Base-by-base conservation (phyloP, 2,113 vertebrate species). In the Leucosticte australis region DNA sequence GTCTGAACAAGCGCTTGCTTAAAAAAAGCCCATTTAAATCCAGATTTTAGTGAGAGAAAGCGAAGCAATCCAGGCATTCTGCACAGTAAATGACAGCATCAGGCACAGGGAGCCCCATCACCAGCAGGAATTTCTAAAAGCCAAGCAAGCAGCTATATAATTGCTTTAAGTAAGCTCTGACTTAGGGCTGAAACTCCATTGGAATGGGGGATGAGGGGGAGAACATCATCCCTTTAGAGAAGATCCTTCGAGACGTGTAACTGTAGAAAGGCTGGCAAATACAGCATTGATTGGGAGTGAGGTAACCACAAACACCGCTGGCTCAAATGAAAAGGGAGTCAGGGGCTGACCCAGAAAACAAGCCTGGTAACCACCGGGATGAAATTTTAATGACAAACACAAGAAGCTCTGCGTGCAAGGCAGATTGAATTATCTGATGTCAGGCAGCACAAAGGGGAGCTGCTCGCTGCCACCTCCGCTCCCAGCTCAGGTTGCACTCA, bases 261-360 rank as follows among this genome's bases (percentile, higher is more conserved):
- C 96, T 23, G 87, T 85, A 98, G 97, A 98, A 97, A 96, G 98
- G 96, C 94, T 97, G 95, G 97, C 46, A 13, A 97, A 95, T 81
- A 95, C 96, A 94, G 44, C 98, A 98, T 98, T 94, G 98, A 98
- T 98, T 98, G 98, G 97, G 97, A 98, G 96, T 98, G 98, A 98
- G 98, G 98, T 98, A 98, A 98, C 98, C 98, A 96, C 98, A 98
- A 98, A 97, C 98, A 98, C 97, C 95, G 2, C 91, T 59, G 96
- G 98, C 98, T 98, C 98, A 98, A 98, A 98, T 98, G 98, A 98
- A 98, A 98, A 98, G 98, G 96, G 97, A 98, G 94, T 97, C 98
- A 81, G 98, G 97, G 97, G 87, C 98, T 98, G 98, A 98, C 98
- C 98, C 97, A 98, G 98, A 98, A 98, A 98, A 98, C 98, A 98